Evolutionary conservation across 64 coral and sea anemone species (phyloP).

Genomic region (Porites australiensis): DNA sequence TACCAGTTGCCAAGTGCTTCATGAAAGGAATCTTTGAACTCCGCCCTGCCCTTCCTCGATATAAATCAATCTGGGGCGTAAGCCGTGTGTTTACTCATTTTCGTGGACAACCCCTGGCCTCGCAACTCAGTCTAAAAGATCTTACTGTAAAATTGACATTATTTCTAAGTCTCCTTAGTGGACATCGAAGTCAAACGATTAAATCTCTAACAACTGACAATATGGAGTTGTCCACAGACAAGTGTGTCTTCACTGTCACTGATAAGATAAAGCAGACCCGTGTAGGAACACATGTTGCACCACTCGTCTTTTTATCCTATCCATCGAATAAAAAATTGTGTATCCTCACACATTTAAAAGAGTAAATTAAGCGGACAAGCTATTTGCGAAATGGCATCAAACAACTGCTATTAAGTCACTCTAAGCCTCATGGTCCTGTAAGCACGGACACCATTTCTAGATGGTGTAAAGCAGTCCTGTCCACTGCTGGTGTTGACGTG

Average conservation of each 20-base stretch:
- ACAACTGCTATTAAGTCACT: slow-evolving; percentile 45
- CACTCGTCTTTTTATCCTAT: slow-evolving; percentile 1
- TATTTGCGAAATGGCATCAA: slow-evolving; percentile 5
- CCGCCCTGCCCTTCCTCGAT: slow-evolving; percentile 39
- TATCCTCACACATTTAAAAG: background rate
- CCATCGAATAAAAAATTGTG: slow-evolving; percentile 20
- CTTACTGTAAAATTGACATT: slow-evolving; percentile 52
- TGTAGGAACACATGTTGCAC: background rate
- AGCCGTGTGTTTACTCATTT: slow-evolving; percentile 20
- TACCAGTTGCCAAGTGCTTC: slow-evolving; percentile 48
- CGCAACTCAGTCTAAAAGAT: slow-evolving; percentile 16
- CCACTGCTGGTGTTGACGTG: slow-evolving; percentile 41
- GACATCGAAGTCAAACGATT: slow-evolving; percentile 45
- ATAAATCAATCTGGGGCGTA: slow-evolving; percentile 38
- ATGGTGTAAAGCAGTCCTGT: slow-evolving; percentile 25
- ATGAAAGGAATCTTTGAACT: slow-evolving; percentile 67
- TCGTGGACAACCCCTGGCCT: background rate
- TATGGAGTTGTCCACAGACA: background rate
- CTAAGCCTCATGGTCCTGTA: slow-evolving; percentile 30
- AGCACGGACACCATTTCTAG: slow-evolving; percentile 20
- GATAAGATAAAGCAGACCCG: slow-evolving; percentile 60
- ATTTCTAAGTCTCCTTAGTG: slow-evolving; percentile 27
- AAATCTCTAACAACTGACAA: slow-evolving; percentile 16
- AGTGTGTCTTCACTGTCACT: background rate
- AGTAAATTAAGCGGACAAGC: background rate